A percentile compares a stretch with the other conserved stretches of the same genome.
Conservation (phyloP, 2,888 invertebrate species). For the Plagodis dolabraria region DNA sequence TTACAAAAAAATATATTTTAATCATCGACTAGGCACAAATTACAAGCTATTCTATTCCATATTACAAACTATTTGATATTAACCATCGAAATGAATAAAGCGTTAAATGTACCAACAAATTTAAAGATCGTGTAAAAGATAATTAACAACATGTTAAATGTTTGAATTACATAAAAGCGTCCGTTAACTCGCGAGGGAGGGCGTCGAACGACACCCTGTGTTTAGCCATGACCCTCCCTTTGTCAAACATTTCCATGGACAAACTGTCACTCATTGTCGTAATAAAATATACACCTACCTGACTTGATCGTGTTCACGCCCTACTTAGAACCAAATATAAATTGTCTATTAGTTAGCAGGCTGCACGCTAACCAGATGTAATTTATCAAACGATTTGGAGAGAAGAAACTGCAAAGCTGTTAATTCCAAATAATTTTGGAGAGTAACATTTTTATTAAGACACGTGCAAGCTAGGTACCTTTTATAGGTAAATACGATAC, state of each 20-base stretch:
- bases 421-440: too few species aligned
- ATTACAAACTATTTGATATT: too few species aligned
- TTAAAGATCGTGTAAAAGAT: neutral
- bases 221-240: constrained; percentile 34
- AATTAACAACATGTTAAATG: constrained; percentile 30
- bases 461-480: too few species aligned
- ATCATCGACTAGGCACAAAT: too few species aligned
- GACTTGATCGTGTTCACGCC: constrained; percentile 11
- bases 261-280: constrained; percentile 21
- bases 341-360: neutral
- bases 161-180: constrained; percentile 27
- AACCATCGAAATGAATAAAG: too few species aligned
- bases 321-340: constrained; percentile 1
- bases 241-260: constrained; percentile 28
- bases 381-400: too few species aligned
- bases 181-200: constrained; percentile 12
- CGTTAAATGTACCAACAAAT: neutral
- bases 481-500: too few species aligned
- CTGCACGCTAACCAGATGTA: too few species aligned
- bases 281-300: constrained; percentile 9
- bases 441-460: too few species aligned
- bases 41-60: too few species aligned
- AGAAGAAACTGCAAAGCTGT: too few species aligned
- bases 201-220: constrained; percentile 21
- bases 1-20: too few species aligned